Evolutionary conservation across 2,888 invertebrate genomes (phyloP).

Genomic region (Perdita meconis): DNA sequence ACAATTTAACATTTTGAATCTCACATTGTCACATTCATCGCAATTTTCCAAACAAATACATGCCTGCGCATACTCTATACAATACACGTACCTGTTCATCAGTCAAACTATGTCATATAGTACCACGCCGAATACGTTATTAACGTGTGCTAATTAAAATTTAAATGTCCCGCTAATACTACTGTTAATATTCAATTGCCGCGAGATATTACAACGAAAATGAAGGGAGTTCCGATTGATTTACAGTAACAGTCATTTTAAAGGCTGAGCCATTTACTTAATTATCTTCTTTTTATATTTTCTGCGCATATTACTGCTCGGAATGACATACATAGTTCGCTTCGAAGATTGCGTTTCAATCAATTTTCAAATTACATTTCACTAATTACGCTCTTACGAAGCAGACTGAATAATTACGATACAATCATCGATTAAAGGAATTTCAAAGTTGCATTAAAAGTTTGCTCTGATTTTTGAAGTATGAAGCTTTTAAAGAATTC

Average conservation of each 20-base stretch:
- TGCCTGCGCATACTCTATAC: too few relatives aligned
- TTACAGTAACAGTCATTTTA: neutral
- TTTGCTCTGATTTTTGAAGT: too few relatives aligned
- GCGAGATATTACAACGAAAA: conserved; percentile 15
- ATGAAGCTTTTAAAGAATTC: too few relatives aligned
- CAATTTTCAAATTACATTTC: too few relatives aligned
- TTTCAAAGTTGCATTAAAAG: too few relatives aligned
- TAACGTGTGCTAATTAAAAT: conserved; percentile 16
- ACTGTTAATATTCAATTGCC: conserved; percentile 21
- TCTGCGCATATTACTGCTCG: neutral
- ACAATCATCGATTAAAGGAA: too few relatives aligned
- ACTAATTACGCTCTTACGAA: too few relatives aligned
- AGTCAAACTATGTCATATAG: neutral
- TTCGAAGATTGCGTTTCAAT: too few relatives aligned
- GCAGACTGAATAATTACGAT: too few relatives aligned
- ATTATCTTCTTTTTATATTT: neutral
- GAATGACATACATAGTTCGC: neutral
- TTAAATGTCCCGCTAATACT: conserved; percentile 16
- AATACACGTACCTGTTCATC: neutral
- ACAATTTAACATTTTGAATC: neutral
- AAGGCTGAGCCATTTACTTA: neutral
- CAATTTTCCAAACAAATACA: too few relatives aligned
- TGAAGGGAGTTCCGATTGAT: neutral
- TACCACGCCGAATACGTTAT: conserved; percentile 4
- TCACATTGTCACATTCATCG: neutral